phyloP scores from a whole-genome alignment of 2,888 invertebrate genomes.

The Esperia sulphurella region DNA sequence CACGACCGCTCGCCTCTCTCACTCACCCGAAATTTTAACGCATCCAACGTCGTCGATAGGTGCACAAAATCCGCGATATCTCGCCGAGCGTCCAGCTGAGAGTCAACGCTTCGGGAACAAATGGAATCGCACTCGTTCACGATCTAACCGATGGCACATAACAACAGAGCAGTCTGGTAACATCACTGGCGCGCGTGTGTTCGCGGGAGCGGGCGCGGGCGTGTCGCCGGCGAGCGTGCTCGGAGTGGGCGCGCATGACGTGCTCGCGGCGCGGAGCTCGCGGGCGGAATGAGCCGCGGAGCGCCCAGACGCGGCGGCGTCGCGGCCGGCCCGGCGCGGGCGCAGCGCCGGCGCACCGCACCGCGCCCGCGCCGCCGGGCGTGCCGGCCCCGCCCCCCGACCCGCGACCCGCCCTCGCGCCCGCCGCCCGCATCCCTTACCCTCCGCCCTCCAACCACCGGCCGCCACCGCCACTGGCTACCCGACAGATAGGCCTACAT shows the following conservation, averaged over 20 bases:
- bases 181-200: slow-evolving; percentile 63
- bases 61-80: slow-evolving; percentile 59
- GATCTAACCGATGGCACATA: slow-evolving; percentile 61
- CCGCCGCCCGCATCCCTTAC: slow-evolving; percentile 15
- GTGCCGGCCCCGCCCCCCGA: slow-evolving; percentile 15
- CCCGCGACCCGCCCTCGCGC: slow-evolving; percentile 17
- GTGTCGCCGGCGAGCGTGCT: slow-evolving; percentile 39
- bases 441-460: slow-evolving; percentile 20
- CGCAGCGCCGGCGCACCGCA: slow-evolving; percentile 18
- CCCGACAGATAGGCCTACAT: not conserved
- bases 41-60: slow-evolving; percentile 73
- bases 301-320: slow-evolving; percentile 26
- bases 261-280: slow-evolving; percentile 40
- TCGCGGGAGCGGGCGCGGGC: slow-evolving; percentile 52
- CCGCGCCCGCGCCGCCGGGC: slow-evolving; percentile 19
- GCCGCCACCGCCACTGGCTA: slow-evolving; percentile 15
- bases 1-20: slow-evolving; percentile 67
- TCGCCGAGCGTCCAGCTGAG: slow-evolving; percentile 31
- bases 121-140: slow-evolving; percentile 66
- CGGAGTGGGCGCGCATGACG: slow-evolving; percentile 39
- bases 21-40: slow-evolving; percentile 77
- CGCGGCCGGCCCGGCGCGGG: slow-evolving; percentile 26
- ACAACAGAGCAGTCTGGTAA: slow-evolving; percentile 60
- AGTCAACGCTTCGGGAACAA: slow-evolving; percentile 69
- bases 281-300: slow-evolving; percentile 48